Conservation (phyloP, 2,888 invertebrate genomes). For the Merodon equestris region DNA sequence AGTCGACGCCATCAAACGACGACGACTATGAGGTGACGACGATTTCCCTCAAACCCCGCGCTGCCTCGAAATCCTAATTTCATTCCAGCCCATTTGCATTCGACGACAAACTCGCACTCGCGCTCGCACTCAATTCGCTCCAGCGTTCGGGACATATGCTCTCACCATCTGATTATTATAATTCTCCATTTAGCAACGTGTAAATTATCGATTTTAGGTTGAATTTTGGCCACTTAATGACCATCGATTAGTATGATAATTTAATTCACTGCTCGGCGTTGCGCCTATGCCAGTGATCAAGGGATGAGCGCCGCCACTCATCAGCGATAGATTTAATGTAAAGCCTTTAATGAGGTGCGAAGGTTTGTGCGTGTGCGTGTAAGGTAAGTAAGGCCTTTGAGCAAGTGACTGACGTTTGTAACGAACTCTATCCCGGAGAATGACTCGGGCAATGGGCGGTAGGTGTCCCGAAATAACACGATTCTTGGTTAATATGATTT, state of each 20-base stretch:
- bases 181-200: constrained; percentile 64
- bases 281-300: too few relatives aligned
- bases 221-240: constrained; percentile 64
- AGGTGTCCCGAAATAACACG: constrained; percentile 39
- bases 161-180: constrained; percentile 61
- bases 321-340: constrained; percentile 54
- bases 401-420: too few relatives aligned
- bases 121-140: too few relatives aligned
- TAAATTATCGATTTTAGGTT: constrained; percentile 66
- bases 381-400: too few relatives aligned
- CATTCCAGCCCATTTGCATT: too few relatives aligned
- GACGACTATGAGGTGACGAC: too few relatives aligned
- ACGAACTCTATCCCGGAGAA: too few relatives aligned
- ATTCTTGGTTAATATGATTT: constrained; percentile 51
- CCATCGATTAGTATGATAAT: constrained; percentile 68
- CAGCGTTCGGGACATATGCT: constrained; percentile 30
- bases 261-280: constrained; percentile 47
- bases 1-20: too few relatives aligned
- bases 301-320: constrained; percentile 18
- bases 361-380: constrained; percentile 15
- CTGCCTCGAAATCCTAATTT: too few relatives aligned
- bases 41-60: too few relatives aligned
- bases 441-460: too few relatives aligned
- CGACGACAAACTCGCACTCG: too few relatives aligned
- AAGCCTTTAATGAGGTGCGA: constrained; percentile 61